These are phyloP conservation scores for Grammomys surdaster DNA, from an alignment of 2,113 vertebrate genomes.

Conservation along the genomic window DNA sequence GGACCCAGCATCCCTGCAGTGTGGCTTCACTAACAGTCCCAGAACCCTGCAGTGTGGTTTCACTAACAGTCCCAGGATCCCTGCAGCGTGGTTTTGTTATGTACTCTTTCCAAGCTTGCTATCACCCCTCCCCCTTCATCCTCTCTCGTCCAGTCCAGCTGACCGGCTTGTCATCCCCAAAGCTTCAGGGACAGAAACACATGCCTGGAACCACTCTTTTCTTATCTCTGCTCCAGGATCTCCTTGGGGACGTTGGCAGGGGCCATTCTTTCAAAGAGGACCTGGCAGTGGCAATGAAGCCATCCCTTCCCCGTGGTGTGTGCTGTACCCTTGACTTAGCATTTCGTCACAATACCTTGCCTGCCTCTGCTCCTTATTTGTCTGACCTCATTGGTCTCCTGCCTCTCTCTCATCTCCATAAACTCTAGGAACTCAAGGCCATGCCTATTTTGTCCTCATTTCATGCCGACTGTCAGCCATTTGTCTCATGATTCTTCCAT, in stretches of 20 bases:
- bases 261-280: no score
- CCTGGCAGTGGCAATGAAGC: not conserved
- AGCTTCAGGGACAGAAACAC: accelerated
- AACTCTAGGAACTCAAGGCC: accelerated
- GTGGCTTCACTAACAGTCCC: accelerated
- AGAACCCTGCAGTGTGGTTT: accelerated
- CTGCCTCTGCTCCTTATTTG: not conserved
- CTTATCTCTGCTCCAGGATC: not conserved
- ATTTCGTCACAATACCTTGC: not conserved
- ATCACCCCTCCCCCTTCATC: accelerated
- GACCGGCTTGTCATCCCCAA: accelerated
- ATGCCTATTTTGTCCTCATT: accelerated
- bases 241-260: not conserved
- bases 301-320: not conserved
- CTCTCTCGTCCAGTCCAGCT: not conserved
- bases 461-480: accelerated
- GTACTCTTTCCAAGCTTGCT: not conserved
- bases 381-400: not conserved
- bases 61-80: not conserved
- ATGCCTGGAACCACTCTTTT: no score
- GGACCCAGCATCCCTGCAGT: accelerated
- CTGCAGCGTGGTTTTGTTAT: accelerated
- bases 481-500: accelerated
- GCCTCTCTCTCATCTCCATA: accelerated
- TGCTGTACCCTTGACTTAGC: not conserved